These are phyloP conservation scores for Acromyrmex echinatior DNA, from an alignment of 1,140 invertebrate species.

Conservation along the genomic window DNA sequence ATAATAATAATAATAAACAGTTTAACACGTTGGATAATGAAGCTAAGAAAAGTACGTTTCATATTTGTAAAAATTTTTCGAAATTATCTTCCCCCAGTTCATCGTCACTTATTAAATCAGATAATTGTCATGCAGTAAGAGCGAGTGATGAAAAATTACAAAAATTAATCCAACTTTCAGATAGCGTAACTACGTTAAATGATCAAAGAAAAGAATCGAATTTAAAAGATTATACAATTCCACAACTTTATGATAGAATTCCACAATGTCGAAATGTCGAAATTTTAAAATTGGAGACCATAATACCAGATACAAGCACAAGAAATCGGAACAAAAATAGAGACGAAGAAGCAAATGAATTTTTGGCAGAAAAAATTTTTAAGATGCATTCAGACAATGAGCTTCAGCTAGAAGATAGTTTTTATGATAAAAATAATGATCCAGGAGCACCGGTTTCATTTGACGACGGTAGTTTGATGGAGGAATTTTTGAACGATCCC, in stretches of 20 bases:
- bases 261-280: not conserved
- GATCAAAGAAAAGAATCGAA: not conserved
- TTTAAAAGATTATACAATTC: not conserved
- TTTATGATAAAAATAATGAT: slow-evolving; percentile 7
- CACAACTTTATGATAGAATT: not conserved
- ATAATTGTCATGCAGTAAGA: not conserved
- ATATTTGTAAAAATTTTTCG: not conserved
- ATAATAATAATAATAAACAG: not conserved
- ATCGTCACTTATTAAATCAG: not conserved
- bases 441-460: slow-evolving; percentile 16
- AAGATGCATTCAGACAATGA: not conserved
- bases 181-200: not conserved
- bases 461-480: slow-evolving; percentile 31
- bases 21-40: not conserved
- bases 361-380: not conserved
- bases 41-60: not conserved
- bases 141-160: not conserved
- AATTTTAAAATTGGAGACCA: not conserved
- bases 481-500: slow-evolving; percentile 38
- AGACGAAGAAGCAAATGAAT: not conserved
- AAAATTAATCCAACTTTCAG: not conserved
- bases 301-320: not conserved
- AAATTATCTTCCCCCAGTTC: not conserved
- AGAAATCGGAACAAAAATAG: not conserved
- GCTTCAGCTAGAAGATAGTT: slow-evolving; percentile 18